phyloP scores from a whole-genome alignment of 53 echinoderm and acorn worm species.

The Glandiceps talaboti region DNA sequence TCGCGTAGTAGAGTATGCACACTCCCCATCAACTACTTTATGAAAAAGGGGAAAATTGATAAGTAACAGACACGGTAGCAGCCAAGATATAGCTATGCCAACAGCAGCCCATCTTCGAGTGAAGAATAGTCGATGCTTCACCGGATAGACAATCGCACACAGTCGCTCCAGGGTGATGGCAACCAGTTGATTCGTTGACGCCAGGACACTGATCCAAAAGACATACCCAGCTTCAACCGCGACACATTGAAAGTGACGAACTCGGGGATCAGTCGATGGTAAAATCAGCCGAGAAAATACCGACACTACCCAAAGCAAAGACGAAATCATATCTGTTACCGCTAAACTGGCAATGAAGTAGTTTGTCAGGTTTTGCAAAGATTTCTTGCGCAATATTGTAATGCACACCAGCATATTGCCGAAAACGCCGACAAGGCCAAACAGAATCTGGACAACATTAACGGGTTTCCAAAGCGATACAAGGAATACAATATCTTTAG shows the following conservation, averaged over 20 bases:
- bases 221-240: background rate
- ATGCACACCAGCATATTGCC: constrained; percentile 38
- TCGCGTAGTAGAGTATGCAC: background rate
- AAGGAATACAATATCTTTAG: too few species aligned
- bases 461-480: background rate
- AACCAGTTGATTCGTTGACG: constrained; percentile 39
- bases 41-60: background rate
- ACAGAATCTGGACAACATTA: background rate
- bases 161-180: constrained; percentile 39
- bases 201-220: constrained; percentile 34
- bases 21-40: background rate
- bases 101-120: background rate
- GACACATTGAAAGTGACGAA: background rate
- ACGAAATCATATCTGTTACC: constrained; percentile 44
- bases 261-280: background rate
- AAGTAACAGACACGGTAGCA: background rate
- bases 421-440: constrained; percentile 6
- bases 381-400: constrained; percentile 32
- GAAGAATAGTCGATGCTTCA: background rate
- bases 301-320: constrained; percentile 31
- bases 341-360: constrained; percentile 45
- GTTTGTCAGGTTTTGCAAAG: constrained; percentile 26
- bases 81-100: background rate
- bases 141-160: background rate
- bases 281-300: constrained; percentile 5